Base-by-base conservation (phyloP, 2,888 invertebrate genomes). In the Drosophila helvetica region DNA sequence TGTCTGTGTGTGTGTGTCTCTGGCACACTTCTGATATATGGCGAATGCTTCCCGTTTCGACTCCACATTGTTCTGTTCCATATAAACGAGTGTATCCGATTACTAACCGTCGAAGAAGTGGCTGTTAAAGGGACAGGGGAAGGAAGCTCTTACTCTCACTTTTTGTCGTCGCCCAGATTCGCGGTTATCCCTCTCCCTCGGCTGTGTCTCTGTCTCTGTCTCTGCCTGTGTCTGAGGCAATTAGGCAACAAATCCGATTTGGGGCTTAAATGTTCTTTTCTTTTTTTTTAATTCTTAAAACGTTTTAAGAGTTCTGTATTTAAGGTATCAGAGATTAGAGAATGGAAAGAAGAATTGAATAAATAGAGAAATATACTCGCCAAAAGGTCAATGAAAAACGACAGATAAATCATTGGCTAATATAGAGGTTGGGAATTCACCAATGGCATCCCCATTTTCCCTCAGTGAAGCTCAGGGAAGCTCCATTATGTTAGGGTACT, bases 11-110 rank as follows among this genome's bases (percentile, higher is more conserved):
- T 12, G 22, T 22, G 55, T 56, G 56, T 56, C 30, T 46, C 27
- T 56, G 25, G 46, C 56, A 56, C 56, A 56, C 46, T 70, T 47
- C 47, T 54, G 51, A 56, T 52, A 52, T 43, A 56, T 56, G 56
- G 33, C 43, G 27, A 48, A 43, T 68, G 53, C 46, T 68, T 68
- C 53, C 57, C 48, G n/a, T 60, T 69, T 60, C 46, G 45, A 22
- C 47, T 60, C 45, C 46, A 50, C 54, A 22, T 12, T 59, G 45
- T 47, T 59, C 45, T 53, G 27, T 33, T 4, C 12, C 15, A 12
- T 33, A 12, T 33, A 12, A 15, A 12, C 33, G 33, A 15, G 33
- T 33, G 38, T 56, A 73, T 70, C 56, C 56, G 56, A 63, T 73
- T 70, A 63, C 74, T 19, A 19, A 19, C 15, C 48, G 27, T 19